Conservation (phyloP, 2,797 vertebrate genomes). For the Cynodonichthys magdalenae region DNA sequence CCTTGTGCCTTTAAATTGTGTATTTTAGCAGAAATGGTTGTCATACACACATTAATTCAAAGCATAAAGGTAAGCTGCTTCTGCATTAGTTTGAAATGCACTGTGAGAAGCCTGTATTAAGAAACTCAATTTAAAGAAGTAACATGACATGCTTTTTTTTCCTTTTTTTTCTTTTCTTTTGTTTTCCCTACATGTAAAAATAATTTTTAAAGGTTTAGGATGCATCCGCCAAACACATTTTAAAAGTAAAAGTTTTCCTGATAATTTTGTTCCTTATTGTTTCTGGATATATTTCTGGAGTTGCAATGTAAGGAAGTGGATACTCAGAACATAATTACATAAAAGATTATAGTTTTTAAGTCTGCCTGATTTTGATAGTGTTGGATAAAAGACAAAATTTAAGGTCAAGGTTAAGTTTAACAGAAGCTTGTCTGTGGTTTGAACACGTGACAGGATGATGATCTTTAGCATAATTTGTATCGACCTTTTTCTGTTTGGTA, state of each 20-base stretch:
- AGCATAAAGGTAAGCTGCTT: slow-evolving; percentile 22
- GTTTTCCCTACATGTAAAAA: not conserved
- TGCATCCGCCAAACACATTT: no score
- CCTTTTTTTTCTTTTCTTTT: no score
- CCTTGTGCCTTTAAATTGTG: slow-evolving; percentile 17
- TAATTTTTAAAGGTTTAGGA: not conserved
- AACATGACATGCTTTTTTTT: slow-evolving; percentile 6
- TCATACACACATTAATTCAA: slow-evolving; percentile 26
- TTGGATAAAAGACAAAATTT: not conserved
- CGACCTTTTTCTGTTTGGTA: slow-evolving; percentile 12
- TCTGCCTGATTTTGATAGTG: not conserved
- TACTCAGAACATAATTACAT: no score
- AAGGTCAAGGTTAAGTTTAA: not conserved
- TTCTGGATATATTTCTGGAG: no score
- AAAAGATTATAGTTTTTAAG: no score
- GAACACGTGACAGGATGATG: not conserved
- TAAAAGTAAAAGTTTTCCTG: no score
- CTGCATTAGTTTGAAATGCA: slow-evolving; percentile 31
- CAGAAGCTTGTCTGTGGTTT: not conserved
- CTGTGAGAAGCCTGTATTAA: not conserved
- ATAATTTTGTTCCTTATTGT: no score
- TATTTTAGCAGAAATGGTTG: slow-evolving; percentile 7
- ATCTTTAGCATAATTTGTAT: not conserved
- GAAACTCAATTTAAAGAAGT: slow-evolving; percentile 2
- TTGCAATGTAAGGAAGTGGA: no score